These are phyloP conservation scores for Zelostemma sp. DNA, from an alignment of 1,140 invertebrate genomes.

Conservation along the genomic window DNA sequence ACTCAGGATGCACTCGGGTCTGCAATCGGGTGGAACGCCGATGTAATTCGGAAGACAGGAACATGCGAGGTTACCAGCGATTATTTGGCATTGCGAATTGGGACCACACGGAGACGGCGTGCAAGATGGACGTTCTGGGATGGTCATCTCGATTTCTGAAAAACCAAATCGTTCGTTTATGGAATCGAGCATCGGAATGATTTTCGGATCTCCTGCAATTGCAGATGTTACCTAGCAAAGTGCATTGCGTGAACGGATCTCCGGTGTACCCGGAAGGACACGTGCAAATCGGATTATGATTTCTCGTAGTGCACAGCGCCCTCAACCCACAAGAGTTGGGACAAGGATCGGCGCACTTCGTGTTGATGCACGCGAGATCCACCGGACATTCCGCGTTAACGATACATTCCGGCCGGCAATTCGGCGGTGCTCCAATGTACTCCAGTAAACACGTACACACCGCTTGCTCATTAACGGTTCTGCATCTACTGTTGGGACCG, in stretches of 20 bases:
- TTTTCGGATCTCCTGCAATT: too few relatives aligned
- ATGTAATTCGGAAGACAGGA: conserved; percentile 72
- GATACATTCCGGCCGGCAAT: conserved; percentile 76
- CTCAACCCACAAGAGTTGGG: conserved; percentile 79
- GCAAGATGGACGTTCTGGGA: conserved; percentile 73
- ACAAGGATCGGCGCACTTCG: conserved; percentile 79
- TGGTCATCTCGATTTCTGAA: too few relatives aligned
- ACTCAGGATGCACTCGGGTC: conserved; percentile 73
- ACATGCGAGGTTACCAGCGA: conserved; percentile 69
- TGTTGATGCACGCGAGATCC: conserved; percentile 75
- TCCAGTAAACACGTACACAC: conserved; percentile 78
- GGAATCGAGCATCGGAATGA: too few relatives aligned
- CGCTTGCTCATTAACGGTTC: conserved; percentile 68
- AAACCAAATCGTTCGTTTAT: conserved; percentile 26
- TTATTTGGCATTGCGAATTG: conserved; percentile 72
- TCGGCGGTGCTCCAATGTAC: conserved; percentile 76
- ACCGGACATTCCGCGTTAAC: conserved; percentile 76
- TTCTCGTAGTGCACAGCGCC: conserved; percentile 77
- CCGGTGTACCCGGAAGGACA: conserved; percentile 80
- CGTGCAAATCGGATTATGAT: conserved; percentile 79
- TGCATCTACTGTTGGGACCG: conserved; percentile 69
- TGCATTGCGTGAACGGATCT: conserved; percentile 81
- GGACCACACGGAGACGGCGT: conserved; percentile 74
- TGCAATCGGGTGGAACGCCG: conserved; percentile 72
- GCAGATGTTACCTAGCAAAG: conserved; percentile 74